A percentile compares a stretch with the other conserved stretches of the same genome.
Conservation (phyloP, 2,113 vertebrate species). For the Pelodiscus sinensis region DNA sequence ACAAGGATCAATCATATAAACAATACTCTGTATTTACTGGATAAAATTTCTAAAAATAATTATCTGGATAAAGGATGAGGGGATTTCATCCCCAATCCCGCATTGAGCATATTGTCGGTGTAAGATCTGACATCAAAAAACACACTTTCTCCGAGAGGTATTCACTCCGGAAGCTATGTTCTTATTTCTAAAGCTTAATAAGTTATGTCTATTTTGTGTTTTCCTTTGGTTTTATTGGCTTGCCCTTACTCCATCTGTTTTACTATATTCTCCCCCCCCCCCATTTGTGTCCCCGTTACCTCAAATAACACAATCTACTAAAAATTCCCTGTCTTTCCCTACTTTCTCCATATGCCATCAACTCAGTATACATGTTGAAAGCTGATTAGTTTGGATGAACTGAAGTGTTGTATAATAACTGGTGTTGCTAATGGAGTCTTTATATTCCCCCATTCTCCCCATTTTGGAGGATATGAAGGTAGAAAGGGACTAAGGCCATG, state of each 20-base stretch:
- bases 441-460: background rate
- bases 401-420: background rate
- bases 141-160: background rate
- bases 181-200: background rate
- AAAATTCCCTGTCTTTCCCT: background rate
- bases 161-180: background rate
- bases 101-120: background rate
- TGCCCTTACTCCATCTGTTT: slow-evolving; percentile 3
- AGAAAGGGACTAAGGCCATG: no score
- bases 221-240: slow-evolving; percentile 3
- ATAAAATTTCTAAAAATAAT: background rate
- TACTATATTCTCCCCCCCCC: background rate
- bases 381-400: background rate
- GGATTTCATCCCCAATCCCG: no score
- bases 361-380: background rate
- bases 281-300: background rate
- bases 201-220: background rate
- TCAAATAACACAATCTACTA: background rate
- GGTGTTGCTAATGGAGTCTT: background rate
- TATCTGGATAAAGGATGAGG: background rate
- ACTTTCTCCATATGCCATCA: background rate
- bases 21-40: background rate
- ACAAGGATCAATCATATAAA: background rate
- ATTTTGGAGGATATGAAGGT: no score
- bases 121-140: background rate